Conservation (phyloP, 2,113 vertebrate species). For the Etia nguti region DNA sequence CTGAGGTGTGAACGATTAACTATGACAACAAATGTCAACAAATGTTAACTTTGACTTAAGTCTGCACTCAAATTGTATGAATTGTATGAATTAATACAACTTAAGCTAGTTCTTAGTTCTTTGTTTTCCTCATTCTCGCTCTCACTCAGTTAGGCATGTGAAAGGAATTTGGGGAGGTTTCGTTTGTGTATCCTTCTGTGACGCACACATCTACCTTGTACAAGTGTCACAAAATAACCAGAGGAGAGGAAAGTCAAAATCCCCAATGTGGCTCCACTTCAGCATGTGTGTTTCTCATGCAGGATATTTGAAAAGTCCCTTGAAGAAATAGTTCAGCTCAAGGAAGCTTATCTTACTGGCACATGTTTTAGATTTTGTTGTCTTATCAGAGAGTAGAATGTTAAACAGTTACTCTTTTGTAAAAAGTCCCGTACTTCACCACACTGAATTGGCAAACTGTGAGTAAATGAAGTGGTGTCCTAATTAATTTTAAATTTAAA, state of each 20-base stretch:
- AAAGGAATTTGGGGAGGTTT: not conserved
- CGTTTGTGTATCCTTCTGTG: not conserved
- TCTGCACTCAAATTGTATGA: not conserved
- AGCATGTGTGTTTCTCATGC: not conserved
- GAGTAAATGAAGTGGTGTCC: not conserved
- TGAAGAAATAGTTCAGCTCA: not conserved
- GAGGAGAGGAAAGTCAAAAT: not conserved
- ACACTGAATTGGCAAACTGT: not conserved
- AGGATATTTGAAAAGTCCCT: not conserved
- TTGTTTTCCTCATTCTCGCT: not conserved
- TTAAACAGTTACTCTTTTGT: not conserved
- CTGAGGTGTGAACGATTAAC: not conserved
- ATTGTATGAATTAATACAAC: not conserved
- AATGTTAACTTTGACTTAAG: not conserved
- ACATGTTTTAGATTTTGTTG: not conserved
- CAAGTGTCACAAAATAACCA: not conserved
- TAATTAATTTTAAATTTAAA: too few species aligned
- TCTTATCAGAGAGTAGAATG: not conserved
- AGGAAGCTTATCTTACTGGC: not conserved
- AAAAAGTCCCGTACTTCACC: not conserved
- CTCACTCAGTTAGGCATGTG: not conserved
- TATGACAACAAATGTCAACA: not conserved
- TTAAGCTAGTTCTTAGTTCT: not conserved
- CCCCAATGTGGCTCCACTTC: not conserved
- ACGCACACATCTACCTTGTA: rapidly evolving